phyloP scores from a whole-genome alignment of 2,888 invertebrate species.

The Dichetophora obliterata region DNA sequence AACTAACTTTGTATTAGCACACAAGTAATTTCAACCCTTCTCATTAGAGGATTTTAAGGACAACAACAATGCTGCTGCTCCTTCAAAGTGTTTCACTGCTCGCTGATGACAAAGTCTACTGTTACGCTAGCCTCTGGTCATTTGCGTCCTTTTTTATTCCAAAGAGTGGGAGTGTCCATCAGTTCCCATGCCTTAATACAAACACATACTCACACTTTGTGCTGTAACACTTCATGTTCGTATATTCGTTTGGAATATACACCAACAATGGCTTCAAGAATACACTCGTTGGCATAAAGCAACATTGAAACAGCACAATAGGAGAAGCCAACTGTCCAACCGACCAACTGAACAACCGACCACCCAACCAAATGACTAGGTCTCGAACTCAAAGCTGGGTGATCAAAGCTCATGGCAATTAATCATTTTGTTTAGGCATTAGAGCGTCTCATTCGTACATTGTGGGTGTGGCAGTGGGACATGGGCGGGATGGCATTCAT shows the following conservation, averaged over 20 bases:
- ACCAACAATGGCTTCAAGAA: constrained; percentile 55
- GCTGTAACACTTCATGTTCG: constrained; percentile 55
- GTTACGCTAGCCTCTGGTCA: constrained; percentile 51
- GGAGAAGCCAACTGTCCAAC: not conserved
- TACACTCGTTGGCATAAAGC: constrained; percentile 49
- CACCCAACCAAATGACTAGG: constrained; percentile 31
- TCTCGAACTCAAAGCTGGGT: constrained; percentile 53
- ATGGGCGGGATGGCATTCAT: not conserved
- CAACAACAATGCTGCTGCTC: constrained; percentile 47
- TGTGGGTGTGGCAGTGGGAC: constrained; percentile 47
- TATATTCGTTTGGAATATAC: constrained; percentile 60
- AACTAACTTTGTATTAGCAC: constrained; percentile 43
- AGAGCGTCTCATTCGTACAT: constrained; percentile 1
- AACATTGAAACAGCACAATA: not conserved
- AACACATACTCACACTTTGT: not conserved
- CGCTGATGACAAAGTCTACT: constrained; percentile 9
- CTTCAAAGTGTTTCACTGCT: constrained; percentile 2
- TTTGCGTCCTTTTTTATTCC: constrained; percentile 16
- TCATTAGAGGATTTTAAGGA: constrained; percentile 67
- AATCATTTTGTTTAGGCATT: constrained; percentile 68
- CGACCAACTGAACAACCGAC: constrained; percentile 26
- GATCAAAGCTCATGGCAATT: constrained; percentile 70
- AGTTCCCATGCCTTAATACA: constrained; percentile 18
- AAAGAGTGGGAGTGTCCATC: constrained; percentile 44
- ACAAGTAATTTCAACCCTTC: constrained; percentile 61